Percentiles rank a stretch among this genome's conserved stretches.
These are phyloP conservation scores for Micronycteris hirsuta DNA, from an alignment of 2,113 vertebrate species.

Conservation along the genomic window DNA sequence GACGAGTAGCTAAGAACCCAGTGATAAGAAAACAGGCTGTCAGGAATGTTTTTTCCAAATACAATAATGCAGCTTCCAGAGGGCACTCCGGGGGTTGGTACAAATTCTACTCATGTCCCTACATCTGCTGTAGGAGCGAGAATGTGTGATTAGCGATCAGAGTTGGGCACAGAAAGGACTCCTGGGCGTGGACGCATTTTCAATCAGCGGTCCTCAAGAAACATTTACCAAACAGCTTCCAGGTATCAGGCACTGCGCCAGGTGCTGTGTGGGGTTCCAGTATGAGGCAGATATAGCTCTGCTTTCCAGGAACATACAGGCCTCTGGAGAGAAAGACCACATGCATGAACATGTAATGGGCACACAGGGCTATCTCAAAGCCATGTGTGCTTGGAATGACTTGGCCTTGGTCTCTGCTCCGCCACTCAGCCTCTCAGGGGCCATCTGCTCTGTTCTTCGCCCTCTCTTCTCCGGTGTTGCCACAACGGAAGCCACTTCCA, in stretches of 20 bases:
- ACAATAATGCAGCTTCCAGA: neutral
- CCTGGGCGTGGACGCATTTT: neutral
- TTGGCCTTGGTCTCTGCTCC: neutral
- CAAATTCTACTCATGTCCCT: neutral
- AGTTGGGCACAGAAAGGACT: neutral
- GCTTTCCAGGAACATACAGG: neutral
- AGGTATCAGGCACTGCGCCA: neutral
- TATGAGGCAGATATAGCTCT: neutral
- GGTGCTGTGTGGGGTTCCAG: neutral
- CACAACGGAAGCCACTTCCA: neutral
- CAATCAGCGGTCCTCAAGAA: neutral
- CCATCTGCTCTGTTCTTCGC: neutral
- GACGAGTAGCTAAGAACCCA: neutral
- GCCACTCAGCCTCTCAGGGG: neutral
- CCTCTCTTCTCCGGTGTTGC: neutral
- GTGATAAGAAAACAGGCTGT: neutral
- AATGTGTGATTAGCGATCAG: neutral
- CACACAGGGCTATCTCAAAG: neutral
- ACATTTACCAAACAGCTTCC: neutral
- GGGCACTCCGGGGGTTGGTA: neutral
- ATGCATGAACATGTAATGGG: accelerated
- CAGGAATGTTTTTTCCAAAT: neutral
- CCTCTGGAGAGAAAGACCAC: neutral
- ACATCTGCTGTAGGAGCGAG: neutral
- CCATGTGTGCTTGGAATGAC: neutral